Evolutionary conservation across 1,140 invertebrate genomes (phyloP).

Genomic region (Scaptomyza pallida): DNA sequence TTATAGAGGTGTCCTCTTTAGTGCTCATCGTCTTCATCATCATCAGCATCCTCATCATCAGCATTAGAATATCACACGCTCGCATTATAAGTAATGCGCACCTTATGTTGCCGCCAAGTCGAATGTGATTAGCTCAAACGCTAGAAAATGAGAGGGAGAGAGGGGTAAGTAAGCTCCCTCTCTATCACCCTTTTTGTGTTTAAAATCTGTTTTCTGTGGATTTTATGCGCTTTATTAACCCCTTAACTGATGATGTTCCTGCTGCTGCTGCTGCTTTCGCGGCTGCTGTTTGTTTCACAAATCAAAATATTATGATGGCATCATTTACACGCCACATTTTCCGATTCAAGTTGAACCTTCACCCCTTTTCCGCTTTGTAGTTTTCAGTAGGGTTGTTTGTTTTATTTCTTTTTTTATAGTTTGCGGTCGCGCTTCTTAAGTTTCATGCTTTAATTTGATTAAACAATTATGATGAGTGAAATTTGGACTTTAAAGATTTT

Average conservation of each 20-base stretch:
- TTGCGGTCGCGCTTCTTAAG: constrained; percentile 15
- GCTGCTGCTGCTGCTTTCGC: constrained; percentile 25
- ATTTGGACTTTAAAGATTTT: constrained; percentile 6
- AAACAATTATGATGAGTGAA: constrained; percentile 13
- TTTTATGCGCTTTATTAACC: constrained; percentile 74
- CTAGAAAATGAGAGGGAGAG: not conserved
- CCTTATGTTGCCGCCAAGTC: constrained; percentile 79
- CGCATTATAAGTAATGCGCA: constrained; percentile 82
- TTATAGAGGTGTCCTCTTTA: not conserved
- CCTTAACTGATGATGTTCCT: constrained; percentile 69
- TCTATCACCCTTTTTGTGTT: not conserved
- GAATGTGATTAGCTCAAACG: constrained; percentile 65
- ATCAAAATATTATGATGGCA: constrained; percentile 83
- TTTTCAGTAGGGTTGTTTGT: constrained; percentile 36
- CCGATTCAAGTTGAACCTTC: constrained; percentile 71
- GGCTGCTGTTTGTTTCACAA: constrained; percentile 32
- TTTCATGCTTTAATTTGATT: constrained; percentile 74
- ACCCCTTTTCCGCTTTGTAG: constrained; percentile 1
- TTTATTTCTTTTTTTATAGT: constrained; percentile 18
- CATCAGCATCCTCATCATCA: not conserved
- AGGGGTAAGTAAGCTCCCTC: constrained; percentile 9
- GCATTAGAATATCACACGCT: constrained; percentile 66
- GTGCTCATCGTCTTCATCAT: constrained; percentile 33
- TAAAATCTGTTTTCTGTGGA: constrained; percentile 42
- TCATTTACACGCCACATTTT: constrained; percentile 81